These are phyloP conservation scores for Solea senegalensis DNA, from an alignment of 2,113 vertebrate species.

Conservation along the genomic window DNA sequence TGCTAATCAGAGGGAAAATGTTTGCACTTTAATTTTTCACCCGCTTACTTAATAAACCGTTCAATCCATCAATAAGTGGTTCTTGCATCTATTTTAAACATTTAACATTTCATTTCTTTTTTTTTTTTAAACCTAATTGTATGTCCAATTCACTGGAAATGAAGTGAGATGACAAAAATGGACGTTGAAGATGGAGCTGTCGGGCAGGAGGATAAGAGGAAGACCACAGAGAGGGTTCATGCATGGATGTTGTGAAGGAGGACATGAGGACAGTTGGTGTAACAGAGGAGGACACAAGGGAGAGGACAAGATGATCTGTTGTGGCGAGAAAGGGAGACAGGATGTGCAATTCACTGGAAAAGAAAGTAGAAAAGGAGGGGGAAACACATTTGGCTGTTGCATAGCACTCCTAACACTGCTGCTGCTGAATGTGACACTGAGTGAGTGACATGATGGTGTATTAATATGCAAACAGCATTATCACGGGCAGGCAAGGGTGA, in stretches of 20 bases:
- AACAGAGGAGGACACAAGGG: too few species aligned
- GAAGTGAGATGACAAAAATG: too few species aligned
- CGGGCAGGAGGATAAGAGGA: conserved; percentile 11
- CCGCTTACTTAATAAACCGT: conserved; percentile 25
- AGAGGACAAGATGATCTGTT: too few species aligned
- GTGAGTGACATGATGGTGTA: conserved; percentile 87
- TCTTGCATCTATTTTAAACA: neutral
- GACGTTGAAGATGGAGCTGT: too few species aligned
- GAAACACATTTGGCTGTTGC: conserved; percentile 60
- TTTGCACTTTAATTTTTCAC: conserved; percentile 25
- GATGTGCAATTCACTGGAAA: conserved; percentile 34
- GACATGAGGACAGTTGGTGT: too few species aligned
- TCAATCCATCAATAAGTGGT: conserved; percentile 37
- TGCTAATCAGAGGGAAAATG: conserved; percentile 54
- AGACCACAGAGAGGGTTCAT: conserved; percentile 18
- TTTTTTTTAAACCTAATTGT: conserved; percentile 46
- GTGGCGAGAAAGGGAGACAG: too few species aligned
- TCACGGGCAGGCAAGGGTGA: conserved; percentile 84
- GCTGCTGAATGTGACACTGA: conserved; percentile 56
- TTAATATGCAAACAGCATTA: conserved; percentile 93
- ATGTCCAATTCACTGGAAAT: conserved; percentile 32
- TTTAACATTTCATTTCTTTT: neutral
- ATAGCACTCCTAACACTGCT: conserved; percentile 22
- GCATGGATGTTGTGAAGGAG: too few species aligned
- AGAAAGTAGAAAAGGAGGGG: conserved; percentile 18